Evolutionary conservation across 2,888 invertebrate species (phyloP), one percentile per base, ranked within the genome.

Genomic region (Hydrotaea cyrtoneurina): DNA sequence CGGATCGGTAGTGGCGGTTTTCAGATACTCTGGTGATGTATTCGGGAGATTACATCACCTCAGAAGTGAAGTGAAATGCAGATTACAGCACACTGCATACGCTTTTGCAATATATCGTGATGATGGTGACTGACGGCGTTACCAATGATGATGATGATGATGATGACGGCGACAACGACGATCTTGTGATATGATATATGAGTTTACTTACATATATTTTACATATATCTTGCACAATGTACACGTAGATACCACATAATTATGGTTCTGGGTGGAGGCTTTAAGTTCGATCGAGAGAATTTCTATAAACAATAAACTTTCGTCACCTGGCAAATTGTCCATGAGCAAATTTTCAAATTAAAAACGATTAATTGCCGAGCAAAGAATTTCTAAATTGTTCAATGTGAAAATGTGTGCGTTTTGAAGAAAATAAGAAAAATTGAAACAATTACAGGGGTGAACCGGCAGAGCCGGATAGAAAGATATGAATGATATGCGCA

Each of bases 31-130:
- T 23, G 1, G 43, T 79, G 85, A 85, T 85, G 77, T 73, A 77
- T 77, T 77, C 64, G 62, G 36, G 62, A 85, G 85, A 85, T 85
- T 85, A 79, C 82, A 82, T 80, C 85, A 85, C 82, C 79, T 82
- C 62, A 36, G 77, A 53, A 79, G 73, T 53, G 43, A 69, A 57
- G 57, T 23, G 69, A 69, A 69, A 69, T 69, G 69, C 69, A 69
- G 43, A 69, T 69, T 69, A 69, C 69, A 69, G 69, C 69, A 69
- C 15, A 55, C 2, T 11, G 0, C 57, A 23, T 57, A 53, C 17
- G 13, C 59, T 59, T 26, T 23, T 4, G 50, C 50, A n/a, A 10
- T 23, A 57, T 10, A 5, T 15, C 13, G 39, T 10, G 39, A 39
- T 26, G 8, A 59, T 15, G 15, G 8, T 13, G 10, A 13, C 57